Percentiles rank a stretch among this genome's conserved stretches.
Evolutionary conservation across 2,113 vertebrate species (phyloP).

Genomic region (Sebastes schlegelii): DNA sequence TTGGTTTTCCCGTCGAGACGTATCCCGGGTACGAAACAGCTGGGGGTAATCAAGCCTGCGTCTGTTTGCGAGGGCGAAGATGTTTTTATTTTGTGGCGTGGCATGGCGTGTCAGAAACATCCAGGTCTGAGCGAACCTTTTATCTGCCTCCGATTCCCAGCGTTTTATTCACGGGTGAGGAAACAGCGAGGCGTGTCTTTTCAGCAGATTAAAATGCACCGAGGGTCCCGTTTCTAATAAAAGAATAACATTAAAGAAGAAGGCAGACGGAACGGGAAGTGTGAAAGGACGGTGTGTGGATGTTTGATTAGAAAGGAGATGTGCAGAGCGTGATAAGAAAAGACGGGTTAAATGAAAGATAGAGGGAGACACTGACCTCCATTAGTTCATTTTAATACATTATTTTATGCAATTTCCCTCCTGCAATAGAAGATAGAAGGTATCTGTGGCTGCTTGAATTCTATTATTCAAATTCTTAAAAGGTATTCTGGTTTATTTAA

Average conservation of each 20-base stretch:
- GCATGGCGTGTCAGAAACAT: background rate
- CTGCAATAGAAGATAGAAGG: too few relatives aligned
- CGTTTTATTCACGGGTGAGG: background rate
- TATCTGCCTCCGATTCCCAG: background rate
- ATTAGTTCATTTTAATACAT: conserved; percentile 15
- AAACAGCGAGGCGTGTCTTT: background rate
- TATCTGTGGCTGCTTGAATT: background rate
- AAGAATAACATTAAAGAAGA: conserved; percentile 7
- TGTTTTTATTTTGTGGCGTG: background rate
- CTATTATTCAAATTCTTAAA: conserved; percentile 5
- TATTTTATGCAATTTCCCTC: background rate
- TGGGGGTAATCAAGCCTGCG: background rate
- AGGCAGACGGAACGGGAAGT: background rate
- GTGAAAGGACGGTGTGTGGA: conserved; percentile 8
- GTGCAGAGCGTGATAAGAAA: conserved; percentile 25
- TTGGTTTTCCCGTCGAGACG: conserved; percentile 34
- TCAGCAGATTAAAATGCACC: conserved; percentile 35
- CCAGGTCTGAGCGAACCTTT: conserved; percentile 14
- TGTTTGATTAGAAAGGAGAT: conserved; percentile 23
- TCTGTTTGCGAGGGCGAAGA: background rate
- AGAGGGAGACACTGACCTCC: conserved; percentile 3
- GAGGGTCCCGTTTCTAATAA: conserved; percentile 3
- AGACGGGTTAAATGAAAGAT: conserved; percentile 19
- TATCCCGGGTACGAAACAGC: conserved; percentile 15
- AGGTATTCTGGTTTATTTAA: background rate